Conservation (phyloP, 2,888 invertebrate genomes). For the Ditylenchus weischeri region DNA sequence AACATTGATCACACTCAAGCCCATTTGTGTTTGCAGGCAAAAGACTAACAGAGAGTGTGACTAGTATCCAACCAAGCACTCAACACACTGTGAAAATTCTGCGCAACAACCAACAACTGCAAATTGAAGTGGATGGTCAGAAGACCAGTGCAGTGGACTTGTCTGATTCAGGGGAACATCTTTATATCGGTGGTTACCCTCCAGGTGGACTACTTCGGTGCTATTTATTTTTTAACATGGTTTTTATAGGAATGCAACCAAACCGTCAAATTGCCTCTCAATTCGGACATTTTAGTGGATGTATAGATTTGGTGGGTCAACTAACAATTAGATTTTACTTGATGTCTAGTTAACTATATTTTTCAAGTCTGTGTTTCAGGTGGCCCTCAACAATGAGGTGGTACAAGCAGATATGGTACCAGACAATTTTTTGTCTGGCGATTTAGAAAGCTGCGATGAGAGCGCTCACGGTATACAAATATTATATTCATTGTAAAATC, state of each 20-base stretch:
- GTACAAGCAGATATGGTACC: no score
- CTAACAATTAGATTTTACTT: background rate
- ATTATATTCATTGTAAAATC: no score
- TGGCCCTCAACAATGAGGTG: no score
- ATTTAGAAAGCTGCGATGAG: no score
- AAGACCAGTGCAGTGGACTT: background rate
- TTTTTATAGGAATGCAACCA: constrained; percentile 32
- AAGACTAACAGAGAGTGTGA: constrained; percentile 17
- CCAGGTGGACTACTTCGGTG: constrained; percentile 20
- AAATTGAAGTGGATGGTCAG: constrained; percentile 22
- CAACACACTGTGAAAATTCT: constrained; percentile 19
- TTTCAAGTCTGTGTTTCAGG: no score
- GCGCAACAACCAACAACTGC: constrained; percentile 23
- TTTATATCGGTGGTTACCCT: constrained; percentile 50
- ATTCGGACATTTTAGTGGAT: constrained; percentile 36
- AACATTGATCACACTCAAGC: no score
- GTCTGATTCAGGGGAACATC: constrained; percentile 32
- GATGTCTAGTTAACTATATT: no score
- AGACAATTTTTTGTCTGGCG: no score
- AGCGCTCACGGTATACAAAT: no score
- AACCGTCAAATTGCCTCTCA: constrained; percentile 34
- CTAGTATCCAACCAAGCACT: constrained; percentile 20
- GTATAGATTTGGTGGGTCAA: constrained; percentile 23
- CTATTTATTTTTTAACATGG: no score
- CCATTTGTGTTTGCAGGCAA: constrained; percentile 10